These are phyloP conservation scores for Hypotaenidia okinawae DNA, from an alignment of 2,797 vertebrate genomes.

Conservation along the genomic window DNA sequence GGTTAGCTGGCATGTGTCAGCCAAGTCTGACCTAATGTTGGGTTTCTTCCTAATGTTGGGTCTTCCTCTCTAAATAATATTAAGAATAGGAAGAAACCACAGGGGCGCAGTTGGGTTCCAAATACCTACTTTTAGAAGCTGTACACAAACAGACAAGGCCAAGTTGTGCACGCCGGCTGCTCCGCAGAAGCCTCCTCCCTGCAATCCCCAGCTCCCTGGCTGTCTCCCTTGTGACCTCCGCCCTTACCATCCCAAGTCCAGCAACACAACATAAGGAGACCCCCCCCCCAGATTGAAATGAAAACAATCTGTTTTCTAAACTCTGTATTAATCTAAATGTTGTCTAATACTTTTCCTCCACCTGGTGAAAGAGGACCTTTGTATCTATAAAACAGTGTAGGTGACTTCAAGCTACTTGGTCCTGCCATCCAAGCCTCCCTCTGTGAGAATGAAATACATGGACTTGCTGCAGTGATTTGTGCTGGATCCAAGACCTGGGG, in stretches of 20 bases:
- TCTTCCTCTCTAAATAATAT: conserved; percentile 33
- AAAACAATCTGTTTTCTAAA: neutral
- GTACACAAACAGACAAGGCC: neutral
- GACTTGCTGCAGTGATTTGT: neutral
- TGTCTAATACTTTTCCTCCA: neutral
- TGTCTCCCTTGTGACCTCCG: neutral
- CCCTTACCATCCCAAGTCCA: neutral
- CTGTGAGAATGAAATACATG: rapidly evolving
- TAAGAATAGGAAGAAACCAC: conserved; percentile 33
- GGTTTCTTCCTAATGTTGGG: neutral
- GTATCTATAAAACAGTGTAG: neutral
- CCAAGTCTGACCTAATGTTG: conserved; percentile 21
- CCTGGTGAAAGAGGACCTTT: neutral
- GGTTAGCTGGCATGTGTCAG: neutral
- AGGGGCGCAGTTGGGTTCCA: neutral
- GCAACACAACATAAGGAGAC: neutral
- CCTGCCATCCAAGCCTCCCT: neutral
- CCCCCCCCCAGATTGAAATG: rapidly evolving
- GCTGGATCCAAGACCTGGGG: neutral
- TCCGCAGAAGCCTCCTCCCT: neutral
- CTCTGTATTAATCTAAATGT: neutral
- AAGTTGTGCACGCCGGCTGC: rapidly evolving
- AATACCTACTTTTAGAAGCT: conserved; percentile 1
- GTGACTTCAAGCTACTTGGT: neutral
- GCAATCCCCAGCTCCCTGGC: rapidly evolving